A percentile compares a stretch with the other conserved stretches of the same genome.
phyloP scores from a whole-genome alignment of 2,888 invertebrate genomes.

The Listrodromus nycthemerus region DNA sequence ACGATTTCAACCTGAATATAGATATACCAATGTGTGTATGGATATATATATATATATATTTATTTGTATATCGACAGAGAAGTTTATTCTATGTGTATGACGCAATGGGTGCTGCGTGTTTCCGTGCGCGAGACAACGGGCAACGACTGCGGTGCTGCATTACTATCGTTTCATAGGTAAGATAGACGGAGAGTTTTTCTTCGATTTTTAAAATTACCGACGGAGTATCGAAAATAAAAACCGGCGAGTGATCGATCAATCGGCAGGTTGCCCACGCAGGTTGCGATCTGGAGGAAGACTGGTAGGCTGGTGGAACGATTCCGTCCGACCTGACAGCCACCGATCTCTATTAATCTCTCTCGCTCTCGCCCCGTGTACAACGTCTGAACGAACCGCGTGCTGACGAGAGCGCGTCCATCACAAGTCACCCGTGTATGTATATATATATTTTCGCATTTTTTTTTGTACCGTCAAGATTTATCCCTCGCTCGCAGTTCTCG shows the following conservation, averaged over 20 bases:
- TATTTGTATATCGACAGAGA: background rate
- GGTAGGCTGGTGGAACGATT: conserved; percentile 79
- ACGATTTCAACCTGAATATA: background rate
- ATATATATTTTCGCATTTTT: background rate
- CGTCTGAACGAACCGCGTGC: conserved; percentile 17
- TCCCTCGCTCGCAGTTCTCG: conserved; percentile 21
- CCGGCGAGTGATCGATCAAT: conserved; percentile 55
- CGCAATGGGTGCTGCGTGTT: background rate
- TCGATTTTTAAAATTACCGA: background rate
- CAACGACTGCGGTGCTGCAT: conserved; percentile 10
- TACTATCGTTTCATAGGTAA: background rate
- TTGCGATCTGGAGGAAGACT: conserved; percentile 80
- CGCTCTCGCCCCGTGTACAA: conserved; percentile 48
- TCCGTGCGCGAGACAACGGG: background rate
- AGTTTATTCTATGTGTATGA: background rate
- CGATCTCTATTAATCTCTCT: conserved; percentile 76
- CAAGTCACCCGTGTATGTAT: background rate
- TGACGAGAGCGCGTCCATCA: conserved; percentile 24
- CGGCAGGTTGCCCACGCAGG: conserved; percentile 76
- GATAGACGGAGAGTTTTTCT: background rate
- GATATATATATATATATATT: background rate
- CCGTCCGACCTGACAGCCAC: conserved; percentile 74
- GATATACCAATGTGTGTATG: background rate
- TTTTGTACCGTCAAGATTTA: conserved; percentile 14
- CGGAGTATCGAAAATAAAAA: conserved; percentile 2